Evolutionary conservation across 2,888 invertebrate genomes (phyloP), one percentile per base, ranked within the genome.

Genomic region (Drosophila rellima): DNA sequence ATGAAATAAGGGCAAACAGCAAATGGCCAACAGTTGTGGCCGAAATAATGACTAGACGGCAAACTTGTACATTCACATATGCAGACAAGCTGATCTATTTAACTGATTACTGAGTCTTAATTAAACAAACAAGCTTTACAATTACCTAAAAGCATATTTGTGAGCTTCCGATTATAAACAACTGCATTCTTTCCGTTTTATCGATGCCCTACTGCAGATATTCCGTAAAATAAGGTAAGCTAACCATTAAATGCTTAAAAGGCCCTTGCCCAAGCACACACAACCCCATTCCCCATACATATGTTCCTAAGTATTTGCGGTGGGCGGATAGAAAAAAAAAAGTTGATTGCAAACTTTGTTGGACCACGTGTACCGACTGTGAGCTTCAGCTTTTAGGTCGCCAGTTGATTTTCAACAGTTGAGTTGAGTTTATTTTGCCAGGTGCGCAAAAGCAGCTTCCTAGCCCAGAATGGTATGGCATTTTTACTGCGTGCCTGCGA

Each of bases 321-420:
- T 68, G 80, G 54, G 48, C 63, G 51, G 44, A 51, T 51, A 59
- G 33, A 61, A 56, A 56, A 50, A 50, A 62, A 17, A 29, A 80
- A 73, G 78, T 86, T 70, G 65, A 82, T 80, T 78, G 86, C 81
- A 86, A 82, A 86, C 67, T 82, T 86, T 70, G 63, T 72, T 64
- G 57, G 54, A 56, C 81, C 78, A 72, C 68, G 81, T 81, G 70
- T 61, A 54, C 47, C 33, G 3, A 48, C 20, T 62, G 54, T 55
- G 55, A 42, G 57, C 50, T 47, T 42, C 47, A 35, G 59, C 61
- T 54, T 45, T 50, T 57, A 59, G 70, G 69, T 63, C 69, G 75
- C 54, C 78, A 63, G 85, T 90, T 90, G 86, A 89, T 89, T 90
- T 89, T 81, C 78, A 82, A 80, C 87, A 80, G 80, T 82, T 79